Base-by-base conservation (phyloP, 2,888 invertebrate species). In the Epinotia bilunana region DNA sequence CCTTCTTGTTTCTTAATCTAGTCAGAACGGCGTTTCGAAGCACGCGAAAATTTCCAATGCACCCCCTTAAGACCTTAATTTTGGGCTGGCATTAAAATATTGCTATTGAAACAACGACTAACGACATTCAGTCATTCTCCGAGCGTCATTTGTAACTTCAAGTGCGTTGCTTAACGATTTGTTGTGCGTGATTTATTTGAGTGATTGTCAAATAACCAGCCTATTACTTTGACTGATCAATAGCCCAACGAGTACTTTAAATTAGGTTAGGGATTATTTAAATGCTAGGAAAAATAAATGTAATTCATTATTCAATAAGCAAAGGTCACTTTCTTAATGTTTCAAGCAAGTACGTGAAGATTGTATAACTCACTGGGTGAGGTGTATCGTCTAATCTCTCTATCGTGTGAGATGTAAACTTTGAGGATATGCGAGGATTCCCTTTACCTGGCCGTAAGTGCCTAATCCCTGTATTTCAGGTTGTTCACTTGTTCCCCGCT, bases 191-290 rank as follows among this genome's bases (percentile, higher is more conserved):
- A 74, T 58, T 61, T 65, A 65, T 71, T 71, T 53, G 43, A 28
- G 18, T 74, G 46, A 64, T 71, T 71, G 65, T 61, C 28, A 61
- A 85, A 83, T 83, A 83, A 83, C 49, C 16, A 53, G 57, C 63
- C 55, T 71, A 74, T 43, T 46, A 33, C 73, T 63, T 72, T 53
- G 64, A 28, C 6, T 65, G 28, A 61, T 70, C 60, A 53, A 53
- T 65, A 53, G 53, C 53, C n/a, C n/a, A 63, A 58, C 43, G 60
- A 61, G 33, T 65, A 55, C n/a, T 33, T 65, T 53, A 23, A 53
- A 33, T 53, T 28, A 7, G 33, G n/a, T 43, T 20, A 49, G 9
- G 6, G 18, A 43, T 39, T 53, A 46, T 60, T 20, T 67, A 3
- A 11, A 33, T 60, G 60, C 58, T 33, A 61, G 55, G 53, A 72